Percentiles rank a stretch among this genome's conserved stretches.
Conservation (phyloP, 1,140 invertebrate genomes). For the Zaprionus lachaisei region DNA sequence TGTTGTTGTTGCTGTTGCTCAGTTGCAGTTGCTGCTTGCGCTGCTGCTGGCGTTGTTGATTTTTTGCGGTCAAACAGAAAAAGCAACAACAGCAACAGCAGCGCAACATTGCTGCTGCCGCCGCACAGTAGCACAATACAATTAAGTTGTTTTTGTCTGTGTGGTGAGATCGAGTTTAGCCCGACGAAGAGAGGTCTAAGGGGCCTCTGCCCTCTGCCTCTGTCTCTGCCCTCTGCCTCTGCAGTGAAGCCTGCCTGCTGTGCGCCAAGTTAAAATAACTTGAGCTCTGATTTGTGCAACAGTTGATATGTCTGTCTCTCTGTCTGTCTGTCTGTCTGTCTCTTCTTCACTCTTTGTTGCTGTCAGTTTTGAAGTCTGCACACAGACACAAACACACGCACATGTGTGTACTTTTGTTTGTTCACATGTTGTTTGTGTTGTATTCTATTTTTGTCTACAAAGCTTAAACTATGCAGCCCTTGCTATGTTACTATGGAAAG, state of each 20-base stretch:
- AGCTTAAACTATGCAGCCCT: constrained; percentile 20
- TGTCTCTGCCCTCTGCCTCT: neutral
- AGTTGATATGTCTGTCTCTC: constrained; percentile 31
- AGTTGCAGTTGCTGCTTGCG: constrained; percentile 23
- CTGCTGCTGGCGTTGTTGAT: constrained; percentile 24
- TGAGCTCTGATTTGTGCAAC: constrained; percentile 35
- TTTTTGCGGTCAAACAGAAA: constrained; percentile 59
- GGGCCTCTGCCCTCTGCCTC: neutral
- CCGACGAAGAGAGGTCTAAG: constrained; percentile 21
- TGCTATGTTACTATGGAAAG: constrained; percentile 8
- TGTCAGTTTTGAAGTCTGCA: constrained; percentile 32
- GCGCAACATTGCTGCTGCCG: constrained; percentile 11
- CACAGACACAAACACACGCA: neutral
- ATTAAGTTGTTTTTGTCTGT: constrained; percentile 75
- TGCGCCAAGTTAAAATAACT: constrained; percentile 44
- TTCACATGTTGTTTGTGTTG: constrained; percentile 11
- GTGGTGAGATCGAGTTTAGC: constrained; percentile 34
- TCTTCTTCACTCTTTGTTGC: constrained; percentile 6
- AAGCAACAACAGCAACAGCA: neutral
- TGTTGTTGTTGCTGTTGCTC: constrained; percentile 42
- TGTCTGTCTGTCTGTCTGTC: constrained; percentile 10
- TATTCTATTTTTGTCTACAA: constrained; percentile 28
- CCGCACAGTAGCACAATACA: constrained; percentile 75
- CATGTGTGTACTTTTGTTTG: neutral
- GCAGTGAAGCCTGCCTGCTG: constrained; percentile 15